Evolutionary conservation across 2,797 vertebrate species (phyloP).

Genomic region (Catamblyrhynchus diadema): DNA sequence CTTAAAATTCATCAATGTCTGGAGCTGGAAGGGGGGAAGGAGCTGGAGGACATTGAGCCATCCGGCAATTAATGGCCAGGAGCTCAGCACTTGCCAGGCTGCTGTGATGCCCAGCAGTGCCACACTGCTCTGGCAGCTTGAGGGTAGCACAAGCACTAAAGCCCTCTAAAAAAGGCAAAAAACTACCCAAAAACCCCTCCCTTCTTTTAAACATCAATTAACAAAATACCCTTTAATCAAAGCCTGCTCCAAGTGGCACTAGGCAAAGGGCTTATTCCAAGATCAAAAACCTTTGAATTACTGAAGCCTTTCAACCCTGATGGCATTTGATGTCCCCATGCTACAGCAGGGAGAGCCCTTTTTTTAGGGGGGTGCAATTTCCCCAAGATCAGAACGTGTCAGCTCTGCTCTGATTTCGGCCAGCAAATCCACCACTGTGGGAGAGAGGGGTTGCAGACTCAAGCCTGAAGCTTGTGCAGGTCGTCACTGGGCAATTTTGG

Average conservation of each 20-base stretch:
- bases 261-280: neutral
- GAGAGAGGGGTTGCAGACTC: neutral
- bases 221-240: neutral
- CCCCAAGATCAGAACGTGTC: fast-evolving
- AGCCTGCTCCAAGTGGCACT: neutral
- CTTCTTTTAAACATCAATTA: neutral
- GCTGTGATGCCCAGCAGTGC: neutral
- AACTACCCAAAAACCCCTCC: neutral
- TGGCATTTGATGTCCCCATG: neutral
- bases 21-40: neutral
- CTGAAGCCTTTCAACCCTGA: neutral
- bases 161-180: neutral
- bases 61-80: neutral
- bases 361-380: neutral
- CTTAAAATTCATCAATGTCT: slow-evolving; percentile 50
- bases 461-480: neutral
- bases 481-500: fast-evolving
- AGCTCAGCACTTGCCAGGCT: neutral
- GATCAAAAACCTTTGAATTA: neutral
- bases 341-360: neutral
- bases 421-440: neutral
- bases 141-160: neutral
- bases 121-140: fast-evolving
- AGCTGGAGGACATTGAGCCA: neutral
- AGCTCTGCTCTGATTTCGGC: neutral